Evolutionary conservation across 2,113 vertebrate genomes (phyloP).

Genomic region (Tetrax tetrax): DNA sequence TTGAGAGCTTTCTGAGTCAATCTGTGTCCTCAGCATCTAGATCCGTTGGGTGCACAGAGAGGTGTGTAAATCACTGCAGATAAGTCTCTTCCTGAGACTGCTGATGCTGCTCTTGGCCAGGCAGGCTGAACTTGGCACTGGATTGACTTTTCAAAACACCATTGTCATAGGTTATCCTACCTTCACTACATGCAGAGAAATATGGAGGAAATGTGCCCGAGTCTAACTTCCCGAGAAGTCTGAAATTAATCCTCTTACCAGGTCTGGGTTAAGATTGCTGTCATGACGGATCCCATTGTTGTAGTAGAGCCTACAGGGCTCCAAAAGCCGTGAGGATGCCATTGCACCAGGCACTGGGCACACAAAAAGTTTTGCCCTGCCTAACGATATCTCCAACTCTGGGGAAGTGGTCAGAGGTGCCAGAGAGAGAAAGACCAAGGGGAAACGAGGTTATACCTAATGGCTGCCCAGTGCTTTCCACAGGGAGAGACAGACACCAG

Average conservation of each 20-base stretch:
- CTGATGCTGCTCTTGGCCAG: background rate
- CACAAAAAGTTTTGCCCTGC: background rate
- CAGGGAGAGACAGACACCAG: background rate
- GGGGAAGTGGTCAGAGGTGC: background rate
- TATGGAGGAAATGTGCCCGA: background rate
- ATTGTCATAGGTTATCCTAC: background rate
- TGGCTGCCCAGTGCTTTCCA: background rate
- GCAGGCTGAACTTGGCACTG: background rate
- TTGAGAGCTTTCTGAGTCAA: background rate
- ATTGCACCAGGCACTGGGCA: background rate
- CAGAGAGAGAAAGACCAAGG: background rate
- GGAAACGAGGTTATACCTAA: background rate
- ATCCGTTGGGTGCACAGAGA: background rate
- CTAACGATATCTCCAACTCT: background rate
- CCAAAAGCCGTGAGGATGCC: background rate
- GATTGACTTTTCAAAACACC: background rate
- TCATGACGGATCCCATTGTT: background rate
- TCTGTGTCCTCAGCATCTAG: background rate
- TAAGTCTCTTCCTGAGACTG: background rate
- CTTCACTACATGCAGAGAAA: background rate
- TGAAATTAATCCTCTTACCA: background rate
- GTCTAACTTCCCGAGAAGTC: background rate
- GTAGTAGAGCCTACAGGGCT: background rate
- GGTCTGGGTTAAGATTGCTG: background rate
- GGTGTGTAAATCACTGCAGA: background rate